Evolutionary conservation across 2,113 vertebrate genomes (phyloP).

Genomic region (Odontophorus gujanensis): DNA sequence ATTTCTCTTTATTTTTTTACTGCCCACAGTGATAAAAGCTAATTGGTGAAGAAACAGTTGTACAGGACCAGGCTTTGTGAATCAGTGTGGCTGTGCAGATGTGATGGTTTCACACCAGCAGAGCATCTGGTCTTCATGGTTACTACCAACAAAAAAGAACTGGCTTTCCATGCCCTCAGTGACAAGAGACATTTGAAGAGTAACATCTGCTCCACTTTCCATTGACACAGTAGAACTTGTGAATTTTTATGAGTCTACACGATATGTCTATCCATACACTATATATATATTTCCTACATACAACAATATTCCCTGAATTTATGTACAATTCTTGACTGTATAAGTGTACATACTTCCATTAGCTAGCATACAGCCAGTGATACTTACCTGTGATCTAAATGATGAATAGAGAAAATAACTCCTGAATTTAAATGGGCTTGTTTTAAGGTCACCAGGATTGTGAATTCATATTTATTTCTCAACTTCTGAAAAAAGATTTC

Average conservation of each 20-base stretch:
- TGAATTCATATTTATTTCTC: slow-evolving; percentile 94
- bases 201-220: not conserved
- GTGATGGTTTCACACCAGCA: not conserved
- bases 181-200: slow-evolving; percentile 6
- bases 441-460: slow-evolving; percentile 90
- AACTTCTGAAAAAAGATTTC: slow-evolving; percentile 91
- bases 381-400: slow-evolving; percentile 90
- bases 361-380: not conserved
- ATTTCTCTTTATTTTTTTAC: not conserved
- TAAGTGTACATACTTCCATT: not conserved
- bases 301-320: not conserved
- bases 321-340: not conserved
- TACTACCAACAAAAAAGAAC: not conserved
- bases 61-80: not conserved
- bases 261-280: not conserved
- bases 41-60: not conserved
- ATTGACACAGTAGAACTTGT: not conserved
- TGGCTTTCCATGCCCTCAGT: not conserved
- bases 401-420: slow-evolving; percentile 94
- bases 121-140: not conserved
- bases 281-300: not conserved
- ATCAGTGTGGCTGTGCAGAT: not conserved
- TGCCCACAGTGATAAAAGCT: not conserved
- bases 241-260: slow-evolving; percentile 8
- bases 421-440: slow-evolving; percentile 94